phyloP scores from a whole-genome alignment of 2,113 vertebrate genomes.

The Tretioscincus oriximinensis region DNA sequence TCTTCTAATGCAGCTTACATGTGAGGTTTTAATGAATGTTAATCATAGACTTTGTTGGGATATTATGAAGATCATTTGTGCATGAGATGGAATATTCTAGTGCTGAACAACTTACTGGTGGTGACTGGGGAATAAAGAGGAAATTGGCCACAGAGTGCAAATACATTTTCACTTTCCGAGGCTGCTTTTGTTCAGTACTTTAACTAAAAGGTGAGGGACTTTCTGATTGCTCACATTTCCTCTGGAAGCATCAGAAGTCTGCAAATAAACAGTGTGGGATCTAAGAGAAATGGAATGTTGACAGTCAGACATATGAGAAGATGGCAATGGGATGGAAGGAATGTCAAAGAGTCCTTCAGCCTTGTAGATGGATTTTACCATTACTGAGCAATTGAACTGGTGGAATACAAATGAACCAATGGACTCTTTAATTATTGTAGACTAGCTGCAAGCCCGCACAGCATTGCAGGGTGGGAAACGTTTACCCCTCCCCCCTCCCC shows the following conservation, averaged over 20 bases:
- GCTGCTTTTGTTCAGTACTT: not conserved
- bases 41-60: conserved; percentile 33
- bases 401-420: no score
- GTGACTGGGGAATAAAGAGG: not conserved
- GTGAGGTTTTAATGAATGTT: conserved; percentile 37
- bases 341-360: not conserved
- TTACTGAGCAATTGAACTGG: not conserved
- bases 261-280: not conserved
- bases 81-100: not conserved
- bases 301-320: not conserved
- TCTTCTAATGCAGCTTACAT: conserved; percentile 29
- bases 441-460: no score
- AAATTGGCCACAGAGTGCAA: not conserved
- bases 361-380: not conserved
- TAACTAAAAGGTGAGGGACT: not conserved
- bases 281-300: not conserved
- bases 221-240: not conserved
- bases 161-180: not conserved
- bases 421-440: not conserved
- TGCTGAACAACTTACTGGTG: not conserved
- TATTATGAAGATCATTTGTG: conserved; percentile 22
- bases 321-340: no score
- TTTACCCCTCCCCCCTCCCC: no score
- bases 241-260: not conserved
- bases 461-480: no score